phyloP scores from a whole-genome alignment of 2,888 invertebrate species.

The Athalia cordata region DNA sequence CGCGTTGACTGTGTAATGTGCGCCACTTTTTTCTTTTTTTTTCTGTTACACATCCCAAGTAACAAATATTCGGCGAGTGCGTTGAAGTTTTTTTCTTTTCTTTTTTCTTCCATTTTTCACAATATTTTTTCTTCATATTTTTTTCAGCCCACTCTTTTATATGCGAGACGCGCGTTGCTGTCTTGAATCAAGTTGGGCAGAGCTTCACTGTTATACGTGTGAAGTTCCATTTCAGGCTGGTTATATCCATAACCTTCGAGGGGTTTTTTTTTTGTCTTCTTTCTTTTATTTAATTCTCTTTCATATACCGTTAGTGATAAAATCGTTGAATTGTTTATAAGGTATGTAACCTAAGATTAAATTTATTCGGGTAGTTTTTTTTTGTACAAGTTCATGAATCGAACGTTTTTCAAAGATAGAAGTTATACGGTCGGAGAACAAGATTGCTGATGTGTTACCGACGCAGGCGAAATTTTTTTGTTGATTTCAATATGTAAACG shows the following conservation, averaged over 20 bases:
- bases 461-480: too few relatives aligned
- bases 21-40: slow-evolving; percentile 43
- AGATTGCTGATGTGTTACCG: too few relatives aligned
- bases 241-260: too few relatives aligned
- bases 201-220: slow-evolving; percentile 42
- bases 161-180: slow-evolving; percentile 47
- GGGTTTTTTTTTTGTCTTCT: background rate
- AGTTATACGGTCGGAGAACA: too few relatives aligned
- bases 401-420: too few relatives aligned
- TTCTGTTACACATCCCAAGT: slow-evolving; percentile 12
- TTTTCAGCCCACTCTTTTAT: slow-evolving; percentile 25
- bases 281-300: background rate
- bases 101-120: too few relatives aligned
- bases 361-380: slow-evolving; percentile 7
- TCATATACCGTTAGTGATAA: background rate
- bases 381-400: background rate
- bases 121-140: background rate
- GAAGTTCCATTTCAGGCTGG: slow-evolving; percentile 35
- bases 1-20: slow-evolving; percentile 60
- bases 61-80: slow-evolving; percentile 27
- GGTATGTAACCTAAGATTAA: slow-evolving; percentile 17
- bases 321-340: slow-evolving; percentile 29
- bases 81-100: background rate
- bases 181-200: slow-evolving; percentile 45
- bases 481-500: too few relatives aligned